Base-by-base conservation (phyloP, 1,140 invertebrate genomes). In the Ephestia elutella region DNA sequence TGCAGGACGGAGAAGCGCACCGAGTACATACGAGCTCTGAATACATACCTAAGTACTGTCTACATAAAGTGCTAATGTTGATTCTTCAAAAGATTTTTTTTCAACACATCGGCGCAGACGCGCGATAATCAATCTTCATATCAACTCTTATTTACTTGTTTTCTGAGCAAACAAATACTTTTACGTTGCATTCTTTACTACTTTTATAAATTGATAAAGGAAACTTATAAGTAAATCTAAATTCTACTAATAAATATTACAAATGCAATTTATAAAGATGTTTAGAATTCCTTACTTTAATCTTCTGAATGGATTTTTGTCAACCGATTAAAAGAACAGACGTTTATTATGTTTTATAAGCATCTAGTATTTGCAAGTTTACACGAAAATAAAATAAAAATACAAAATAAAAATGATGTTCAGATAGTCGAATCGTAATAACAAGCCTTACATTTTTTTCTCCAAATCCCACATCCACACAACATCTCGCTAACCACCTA, bases 1-100 rank as follows among this genome's bases (percentile, higher is more conserved):
- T 49, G 56, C 56, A 57, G 25, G 44, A 48, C 38, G 55, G 21
- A 60, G 70, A 70, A 60, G 63, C 61, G 65, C 64, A 68, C 59
- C 56, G 57, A 11, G 49, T 50, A 50, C 18, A 50, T 50, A 11
- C 49, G 18, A 50, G 49, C 49, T 50, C 20, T 20, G 49, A 21
- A 49, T 32, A 32, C 38, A 15, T 44, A 44, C 38, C 38, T 44
- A 44, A 44, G 38, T 15, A 44, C 38, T n/a, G 38, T 44, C 38
- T 44, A 44, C 38, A 44, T 44, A 44, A 44, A 44, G 38, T 44
- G 38, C 38, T 44, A 44, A 44, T 44, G 38, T 44, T 44, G n/a
- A 44, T 44, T 44, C 15, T 44, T 15, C 38, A 44, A 44, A 44
- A 44, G 38, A 44, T 44, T 44, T 44, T 38, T 38, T 44, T 17